Evolutionary conservation across 53 echinoderm and acorn worm species (phyloP).

Genomic region (Glandiceps talaboti): DNA sequence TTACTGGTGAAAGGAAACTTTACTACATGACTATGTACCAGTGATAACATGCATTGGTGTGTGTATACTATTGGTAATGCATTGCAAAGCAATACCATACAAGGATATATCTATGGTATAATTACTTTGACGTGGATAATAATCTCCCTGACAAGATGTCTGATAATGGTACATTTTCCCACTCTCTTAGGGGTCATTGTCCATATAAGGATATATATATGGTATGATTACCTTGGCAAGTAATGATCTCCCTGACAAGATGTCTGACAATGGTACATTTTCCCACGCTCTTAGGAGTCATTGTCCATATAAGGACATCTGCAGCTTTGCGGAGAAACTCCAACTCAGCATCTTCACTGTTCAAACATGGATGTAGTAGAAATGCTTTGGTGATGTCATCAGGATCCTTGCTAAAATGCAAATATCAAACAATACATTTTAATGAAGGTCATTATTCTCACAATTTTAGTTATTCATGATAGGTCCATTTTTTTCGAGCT

Average conservation of each 20-base stretch:
- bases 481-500: too few relatives aligned
- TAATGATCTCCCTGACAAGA: slow-evolving; percentile 71
- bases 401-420: slow-evolving; percentile 23
- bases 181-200: slow-evolving; percentile 56
- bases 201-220: slow-evolving; percentile 55
- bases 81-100: too few relatives aligned
- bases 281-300: slow-evolving; percentile 59
- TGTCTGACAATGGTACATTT: slow-evolving; percentile 81
- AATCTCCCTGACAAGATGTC: slow-evolving; percentile 78
- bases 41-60: too few relatives aligned
- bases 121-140: too few relatives aligned
- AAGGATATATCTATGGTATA: too few relatives aligned
- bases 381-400: slow-evolving; percentile 59
- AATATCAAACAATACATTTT: too few relatives aligned
- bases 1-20: slow-evolving; percentile 28
- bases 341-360: slow-evolving; percentile 62
- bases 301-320: slow-evolving; percentile 69
- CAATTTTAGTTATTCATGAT: too few relatives aligned
- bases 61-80: too few relatives aligned
- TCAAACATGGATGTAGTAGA: slow-evolving; percentile 80
- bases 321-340: slow-evolving; percentile 74
- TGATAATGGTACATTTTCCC: slow-evolving; percentile 69
- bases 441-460: too few relatives aligned
- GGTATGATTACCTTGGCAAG: slow-evolving; percentile 48
- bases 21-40: too few relatives aligned